Base-by-base conservation (phyloP, 2,113 vertebrate species). In the Hystrix brachyura region DNA sequence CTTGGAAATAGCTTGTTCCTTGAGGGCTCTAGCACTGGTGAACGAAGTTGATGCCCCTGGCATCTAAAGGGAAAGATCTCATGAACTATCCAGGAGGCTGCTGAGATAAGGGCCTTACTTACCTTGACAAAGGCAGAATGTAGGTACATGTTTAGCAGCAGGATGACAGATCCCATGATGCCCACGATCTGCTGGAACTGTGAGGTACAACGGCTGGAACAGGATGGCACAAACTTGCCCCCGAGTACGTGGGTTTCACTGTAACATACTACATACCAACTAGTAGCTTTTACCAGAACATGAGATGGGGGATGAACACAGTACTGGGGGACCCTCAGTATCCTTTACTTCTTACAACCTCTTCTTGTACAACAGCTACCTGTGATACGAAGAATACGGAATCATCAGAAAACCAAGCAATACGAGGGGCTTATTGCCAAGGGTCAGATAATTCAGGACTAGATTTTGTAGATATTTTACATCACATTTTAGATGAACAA, bases 61-160 rank as follows among this genome's bases (percentile, higher is more conserved):
- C 7, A 87, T 64, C 5, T 27, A 65, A 55, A 94, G 92, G 34
- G 32, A 62, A 84, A 62, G 43, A 72, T 32, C 17, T 64, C 84
- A 71, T 7, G 10, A 85, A 29, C 29, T 18, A 23, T 5, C 18
- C 12, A 15, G 13, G 14, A 55, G 21, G 62, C 17, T 32, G n/a
- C 1, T 0, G 57, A 90, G 13, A n/a, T 18, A 82, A 25, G 3
- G 67, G 6, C 23, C 53, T 53, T 1, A 1, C 98, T 98, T 76
- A 99, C 99, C 99, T 99, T 99, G 94, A 99, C 99, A 9, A 99
- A 97, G 1, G 99, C 99, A 0, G 99, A 99, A 98, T 99, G 99
- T 94, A 99, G 98, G 98, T 99, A 99, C 98, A 99, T 99, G 98
- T 99, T 99, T 98, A 99, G 99, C 1, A 99, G 99, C 99, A 99